Percentiles rank a stretch among this genome's conserved stretches.
Conservation (phyloP, 2,797 vertebrate species). For the Eulemur coronatus region DNA sequence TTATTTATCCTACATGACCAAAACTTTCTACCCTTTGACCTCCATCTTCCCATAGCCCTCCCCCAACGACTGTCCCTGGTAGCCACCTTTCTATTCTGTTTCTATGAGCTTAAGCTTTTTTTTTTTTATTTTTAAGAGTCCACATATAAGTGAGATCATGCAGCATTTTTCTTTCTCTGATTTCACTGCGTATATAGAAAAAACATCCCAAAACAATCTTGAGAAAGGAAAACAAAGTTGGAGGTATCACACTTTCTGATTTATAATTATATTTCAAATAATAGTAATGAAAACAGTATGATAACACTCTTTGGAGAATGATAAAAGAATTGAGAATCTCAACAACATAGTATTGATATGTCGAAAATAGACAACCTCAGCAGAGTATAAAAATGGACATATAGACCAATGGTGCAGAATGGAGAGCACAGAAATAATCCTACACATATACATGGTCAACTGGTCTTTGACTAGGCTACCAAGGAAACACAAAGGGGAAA, state of each 20-base stretch:
- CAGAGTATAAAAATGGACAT: not conserved
- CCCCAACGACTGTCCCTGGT: not conserved
- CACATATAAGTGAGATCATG: not conserved
- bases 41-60: not conserved
- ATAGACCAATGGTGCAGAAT: not conserved
- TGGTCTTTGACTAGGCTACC: not conserved
- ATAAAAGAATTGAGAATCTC: not conserved
- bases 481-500: not conserved
- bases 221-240: not conserved
- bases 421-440: not conserved
- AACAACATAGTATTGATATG: not conserved
- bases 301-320: not conserved
- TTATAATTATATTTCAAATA: not conserved
- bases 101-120: not conserved
- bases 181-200: not conserved
- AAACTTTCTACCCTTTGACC: not conserved
- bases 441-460: too few relatives aligned
- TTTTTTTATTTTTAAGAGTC: not conserved
- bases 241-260: not conserved
- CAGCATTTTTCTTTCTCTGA: not conserved
- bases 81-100: not conserved
- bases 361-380: not conserved
- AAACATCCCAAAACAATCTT: not conserved
- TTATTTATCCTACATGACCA: too few relatives aligned
- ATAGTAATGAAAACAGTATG: not conserved